Conservation (phyloP, 1,140 invertebrate genomes). For the Lasaia peninsularis region DNA sequence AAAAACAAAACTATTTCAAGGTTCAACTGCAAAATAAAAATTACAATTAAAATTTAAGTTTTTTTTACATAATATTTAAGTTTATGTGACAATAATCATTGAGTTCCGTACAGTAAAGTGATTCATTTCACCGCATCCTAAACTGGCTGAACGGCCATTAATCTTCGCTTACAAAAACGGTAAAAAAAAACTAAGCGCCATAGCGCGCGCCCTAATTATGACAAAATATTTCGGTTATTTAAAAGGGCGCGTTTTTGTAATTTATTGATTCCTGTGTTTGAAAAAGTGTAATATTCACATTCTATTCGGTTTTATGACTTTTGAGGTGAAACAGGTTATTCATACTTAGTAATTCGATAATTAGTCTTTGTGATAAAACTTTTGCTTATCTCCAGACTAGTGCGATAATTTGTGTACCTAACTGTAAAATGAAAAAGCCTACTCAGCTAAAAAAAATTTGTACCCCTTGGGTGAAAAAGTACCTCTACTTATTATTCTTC, state of each 20-base stretch:
- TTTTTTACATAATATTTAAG: too few species aligned
- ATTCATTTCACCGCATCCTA: constrained; percentile 24
- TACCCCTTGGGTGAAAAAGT: too few species aligned
- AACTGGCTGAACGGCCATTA: constrained; percentile 27
- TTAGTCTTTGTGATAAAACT: too few species aligned
- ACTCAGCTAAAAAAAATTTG: too few species aligned
- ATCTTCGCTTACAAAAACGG: constrained; percentile 36
- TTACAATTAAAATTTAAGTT: too few species aligned
- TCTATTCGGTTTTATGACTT: constrained; percentile 24
- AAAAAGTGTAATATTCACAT: constrained; percentile 20
- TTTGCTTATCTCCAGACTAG: too few species aligned
- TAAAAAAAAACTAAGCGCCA: constrained; percentile 50
- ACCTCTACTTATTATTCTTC: too few species aligned
- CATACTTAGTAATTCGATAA: too few species aligned
- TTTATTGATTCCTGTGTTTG: constrained; percentile 28
- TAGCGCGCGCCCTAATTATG: constrained; percentile 52
- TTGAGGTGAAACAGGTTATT: constrained; percentile 8
- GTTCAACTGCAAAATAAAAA: too few species aligned
- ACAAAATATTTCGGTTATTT: constrained; percentile 63
- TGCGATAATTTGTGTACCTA: too few species aligned
- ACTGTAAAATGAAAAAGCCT: too few species aligned
- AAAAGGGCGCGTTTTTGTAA: constrained; percentile 45
- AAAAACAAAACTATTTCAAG: too few species aligned
- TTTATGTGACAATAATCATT: background rate
- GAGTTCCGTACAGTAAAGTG: constrained; percentile 5